A percentile compares a stretch with the other conserved stretches of the same genome.
phyloP scores from a whole-genome alignment of 2,888 invertebrate species.

The Folsomia manolachei region DNA sequence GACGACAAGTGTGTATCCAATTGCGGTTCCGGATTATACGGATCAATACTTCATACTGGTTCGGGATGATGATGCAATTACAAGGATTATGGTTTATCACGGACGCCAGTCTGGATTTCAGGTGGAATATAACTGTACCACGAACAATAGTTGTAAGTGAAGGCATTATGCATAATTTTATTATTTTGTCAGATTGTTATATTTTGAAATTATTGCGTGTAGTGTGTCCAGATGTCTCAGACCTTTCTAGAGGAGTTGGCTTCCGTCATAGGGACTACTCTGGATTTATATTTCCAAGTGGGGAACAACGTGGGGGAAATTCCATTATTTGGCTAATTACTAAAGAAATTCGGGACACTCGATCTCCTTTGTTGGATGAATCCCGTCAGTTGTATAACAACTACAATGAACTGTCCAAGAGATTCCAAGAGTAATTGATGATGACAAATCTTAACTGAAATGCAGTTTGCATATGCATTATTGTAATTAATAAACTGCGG shows the following conservation, averaged over 20 bases:
- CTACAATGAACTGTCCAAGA: constrained; percentile 27
- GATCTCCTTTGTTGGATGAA: constrained; percentile 34
- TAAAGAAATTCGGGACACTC: constrained; percentile 21
- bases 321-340: constrained; percentile 22
- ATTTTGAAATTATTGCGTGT: too few relatives aligned
- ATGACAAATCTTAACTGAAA: not conserved
- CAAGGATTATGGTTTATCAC: constrained; percentile 32
- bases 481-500: too few relatives aligned
- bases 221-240: constrained; percentile 12
- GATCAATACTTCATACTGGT: constrained; percentile 35
- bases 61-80: not conserved
- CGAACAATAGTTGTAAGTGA: constrained; percentile 22
- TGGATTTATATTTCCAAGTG: constrained; percentile 29
- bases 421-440: constrained; percentile 24
- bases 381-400: constrained; percentile 27
- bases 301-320: not conserved
- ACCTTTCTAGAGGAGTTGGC: constrained; percentile 27
- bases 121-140: constrained; percentile 24
- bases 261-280: constrained; percentile 24
- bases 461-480: too few relatives aligned
- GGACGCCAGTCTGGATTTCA: constrained; percentile 18
- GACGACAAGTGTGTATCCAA: constrained; percentile 27
- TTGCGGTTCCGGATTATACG: constrained; percentile 29
- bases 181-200: not conserved
- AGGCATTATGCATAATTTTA: constrained; percentile 1